Evolutionary conservation across 2,113 vertebrate species (phyloP).

Genomic region (Oreochromis tanganicae): DNA sequence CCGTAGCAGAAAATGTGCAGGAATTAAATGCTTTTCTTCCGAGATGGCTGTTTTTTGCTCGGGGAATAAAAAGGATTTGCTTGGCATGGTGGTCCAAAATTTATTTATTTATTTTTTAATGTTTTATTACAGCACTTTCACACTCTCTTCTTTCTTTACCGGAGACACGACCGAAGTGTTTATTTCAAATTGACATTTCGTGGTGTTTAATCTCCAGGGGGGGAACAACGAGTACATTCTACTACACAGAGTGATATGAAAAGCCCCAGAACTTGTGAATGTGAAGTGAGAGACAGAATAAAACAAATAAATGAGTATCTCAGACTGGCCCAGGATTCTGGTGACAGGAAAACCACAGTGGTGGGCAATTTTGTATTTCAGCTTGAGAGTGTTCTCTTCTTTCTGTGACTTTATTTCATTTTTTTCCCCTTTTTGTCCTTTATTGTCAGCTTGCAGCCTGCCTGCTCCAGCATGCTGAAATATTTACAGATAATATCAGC

Average conservation of each 20-base stretch:
- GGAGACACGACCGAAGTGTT: slow-evolving; percentile 17
- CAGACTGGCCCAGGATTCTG: slow-evolving; percentile 32
- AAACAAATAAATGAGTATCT: slow-evolving; percentile 53
- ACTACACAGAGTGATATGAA: slow-evolving; percentile 45
- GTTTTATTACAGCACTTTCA: slow-evolving; percentile 7
- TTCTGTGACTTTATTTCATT: not conserved
- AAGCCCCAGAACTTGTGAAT: slow-evolving; percentile 37
- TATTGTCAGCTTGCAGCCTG: slow-evolving; percentile 17
- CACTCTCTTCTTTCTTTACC: not conserved
- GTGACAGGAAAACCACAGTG: slow-evolving; percentile 7
- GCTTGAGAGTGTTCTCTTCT: not conserved
- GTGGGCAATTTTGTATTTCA: slow-evolving; percentile 14
- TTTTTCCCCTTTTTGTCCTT: not conserved
- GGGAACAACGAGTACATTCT: slow-evolving; percentile 46
- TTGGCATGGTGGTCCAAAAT: not conserved
- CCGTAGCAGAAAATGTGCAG: slow-evolving; percentile 41
- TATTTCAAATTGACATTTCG: slow-evolving; percentile 62
- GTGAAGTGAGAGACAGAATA: slow-evolving; percentile 37
- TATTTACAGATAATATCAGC: slow-evolving; percentile 6
- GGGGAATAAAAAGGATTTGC: slow-evolving; percentile 23
- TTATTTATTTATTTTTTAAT: not conserved
- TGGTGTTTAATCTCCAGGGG: slow-evolving; percentile 49
- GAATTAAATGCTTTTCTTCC: slow-evolving; percentile 37
- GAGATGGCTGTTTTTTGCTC: slow-evolving; percentile 33
- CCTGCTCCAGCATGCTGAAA: not conserved